Percentiles rank a stretch among this genome's conserved stretches.
Conservation (phyloP, 2,113 vertebrate genomes). For the Crotalus helleri region DNA sequence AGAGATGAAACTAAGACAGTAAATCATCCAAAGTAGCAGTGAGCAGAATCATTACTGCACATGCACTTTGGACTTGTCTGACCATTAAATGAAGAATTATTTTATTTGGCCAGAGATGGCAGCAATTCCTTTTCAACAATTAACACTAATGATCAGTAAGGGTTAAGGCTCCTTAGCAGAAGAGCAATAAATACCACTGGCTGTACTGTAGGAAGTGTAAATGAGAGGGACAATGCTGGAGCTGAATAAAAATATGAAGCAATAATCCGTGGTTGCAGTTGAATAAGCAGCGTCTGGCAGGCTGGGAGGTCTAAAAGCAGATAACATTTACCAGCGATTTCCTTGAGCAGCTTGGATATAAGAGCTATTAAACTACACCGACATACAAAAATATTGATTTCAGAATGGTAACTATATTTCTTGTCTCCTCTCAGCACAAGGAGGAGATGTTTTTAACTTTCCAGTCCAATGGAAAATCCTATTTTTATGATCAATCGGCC, state of each 20-base stretch:
- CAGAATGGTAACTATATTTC: neutral
- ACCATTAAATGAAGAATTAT: neutral
- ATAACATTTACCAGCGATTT: neutral
- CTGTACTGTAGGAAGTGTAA: neutral
- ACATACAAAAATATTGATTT: neutral
- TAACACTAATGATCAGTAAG: neutral
- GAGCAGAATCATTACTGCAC: neutral
- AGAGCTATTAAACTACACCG: neutral
- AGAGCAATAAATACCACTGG: neutral
- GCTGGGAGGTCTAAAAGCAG: neutral
- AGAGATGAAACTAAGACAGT: neutral
- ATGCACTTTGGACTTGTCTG: neutral
- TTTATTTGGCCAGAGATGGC: neutral
- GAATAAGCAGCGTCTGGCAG: neutral
- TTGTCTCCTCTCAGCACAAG: neutral
- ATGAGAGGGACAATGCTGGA: neutral
- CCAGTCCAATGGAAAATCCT: neutral
- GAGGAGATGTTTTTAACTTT: neutral
- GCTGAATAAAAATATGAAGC: conserved; percentile 5
- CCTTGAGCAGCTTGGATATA: neutral
- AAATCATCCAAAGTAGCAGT: neutral
- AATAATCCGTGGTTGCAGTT: neutral
- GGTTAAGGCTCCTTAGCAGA: neutral
- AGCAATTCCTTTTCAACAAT: neutral
- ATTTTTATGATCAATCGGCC: neutral